Conservation (phyloP, 2,797 vertebrate genomes). For the Amazona finschi region DNA sequence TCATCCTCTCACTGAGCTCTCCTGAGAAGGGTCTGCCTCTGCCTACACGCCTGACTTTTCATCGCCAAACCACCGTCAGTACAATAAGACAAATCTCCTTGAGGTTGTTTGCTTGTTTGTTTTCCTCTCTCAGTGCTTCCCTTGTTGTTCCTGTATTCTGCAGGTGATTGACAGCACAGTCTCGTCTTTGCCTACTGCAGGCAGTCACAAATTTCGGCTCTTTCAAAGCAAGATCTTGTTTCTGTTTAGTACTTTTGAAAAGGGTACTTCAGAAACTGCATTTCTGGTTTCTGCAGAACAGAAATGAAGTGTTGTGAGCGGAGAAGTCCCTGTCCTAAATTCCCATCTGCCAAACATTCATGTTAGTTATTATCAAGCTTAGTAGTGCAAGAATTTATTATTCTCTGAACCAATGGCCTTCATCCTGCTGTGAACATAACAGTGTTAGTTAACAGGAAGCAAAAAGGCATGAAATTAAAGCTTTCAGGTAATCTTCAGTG, state of each 20-base stretch:
- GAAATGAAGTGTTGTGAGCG: not conserved
- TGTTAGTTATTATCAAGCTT: not conserved
- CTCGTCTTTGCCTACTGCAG: not conserved
- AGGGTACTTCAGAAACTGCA: not conserved
- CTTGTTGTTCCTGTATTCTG: not conserved
- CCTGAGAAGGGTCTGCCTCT: not conserved
- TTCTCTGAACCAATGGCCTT: not conserved
- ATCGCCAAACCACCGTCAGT: not conserved
- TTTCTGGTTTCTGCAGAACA: not conserved
- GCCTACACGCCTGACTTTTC: not conserved
- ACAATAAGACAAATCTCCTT: not conserved
- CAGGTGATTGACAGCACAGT: not conserved
- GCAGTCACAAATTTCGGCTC: not conserved
- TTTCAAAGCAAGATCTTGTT: not conserved
- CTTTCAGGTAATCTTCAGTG: not conserved
- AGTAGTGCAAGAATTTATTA: not conserved
- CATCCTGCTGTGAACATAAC: not conserved
- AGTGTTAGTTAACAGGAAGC: not conserved
- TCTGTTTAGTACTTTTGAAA: not conserved
- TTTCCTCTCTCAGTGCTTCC: not conserved
- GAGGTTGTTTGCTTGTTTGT: not conserved
- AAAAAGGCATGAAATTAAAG: not conserved
- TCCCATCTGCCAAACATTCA: not conserved
- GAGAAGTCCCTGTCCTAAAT: not conserved
- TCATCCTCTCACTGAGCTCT: not conserved